Conservation (phyloP, 2,113 vertebrate species). For the Pandion haliaetus region DNA sequence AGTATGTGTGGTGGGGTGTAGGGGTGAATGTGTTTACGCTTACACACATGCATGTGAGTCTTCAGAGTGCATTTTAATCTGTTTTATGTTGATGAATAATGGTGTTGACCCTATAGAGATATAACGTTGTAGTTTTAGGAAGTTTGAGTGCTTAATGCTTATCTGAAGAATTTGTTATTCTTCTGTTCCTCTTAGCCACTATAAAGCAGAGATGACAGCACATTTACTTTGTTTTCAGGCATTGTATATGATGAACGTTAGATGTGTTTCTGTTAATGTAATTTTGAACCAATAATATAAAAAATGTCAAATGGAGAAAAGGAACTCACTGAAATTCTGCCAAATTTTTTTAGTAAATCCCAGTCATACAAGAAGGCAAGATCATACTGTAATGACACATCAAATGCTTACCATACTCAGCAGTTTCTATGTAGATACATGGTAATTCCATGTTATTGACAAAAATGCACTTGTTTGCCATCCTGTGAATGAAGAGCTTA, state of each 20-base stretch:
- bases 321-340: background rate
- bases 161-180: background rate
- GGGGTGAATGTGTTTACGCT: background rate
- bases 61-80: background rate
- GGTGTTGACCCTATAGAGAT: background rate
- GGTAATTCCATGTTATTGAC: background rate
- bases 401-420: background rate
- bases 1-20: background rate
- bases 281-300: background rate
- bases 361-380: background rate
- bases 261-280: background rate
- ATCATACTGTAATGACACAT: background rate
- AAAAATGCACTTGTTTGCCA: background rate
- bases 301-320: background rate
- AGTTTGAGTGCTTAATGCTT: background rate
- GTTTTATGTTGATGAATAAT: background rate
- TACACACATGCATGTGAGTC: background rate
- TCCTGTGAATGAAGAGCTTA: background rate
- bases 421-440: background rate
- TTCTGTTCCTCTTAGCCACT: background rate
- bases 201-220: background rate
- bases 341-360: background rate
- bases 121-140: background rate
- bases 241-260: background rate
- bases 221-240: background rate